A percentile compares a stretch with the other conserved stretches of the same genome.
phyloP scores from a whole-genome alignment of 35 echinoderm and acorn worm species.

The Hemicentrotus pulcherrimus region DNA sequence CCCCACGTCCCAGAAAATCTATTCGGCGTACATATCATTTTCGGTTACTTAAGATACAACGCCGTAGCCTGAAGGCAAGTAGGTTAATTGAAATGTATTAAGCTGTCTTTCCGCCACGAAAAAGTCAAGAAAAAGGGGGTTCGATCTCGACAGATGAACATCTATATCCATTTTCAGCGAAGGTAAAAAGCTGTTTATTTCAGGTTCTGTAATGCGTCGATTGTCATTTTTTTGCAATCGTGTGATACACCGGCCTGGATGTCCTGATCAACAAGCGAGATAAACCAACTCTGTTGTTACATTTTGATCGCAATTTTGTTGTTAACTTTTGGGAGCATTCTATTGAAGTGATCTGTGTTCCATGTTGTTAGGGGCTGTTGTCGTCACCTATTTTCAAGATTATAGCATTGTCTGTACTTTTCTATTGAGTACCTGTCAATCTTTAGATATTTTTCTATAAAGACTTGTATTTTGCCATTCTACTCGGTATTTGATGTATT shows the following conservation, averaged over 20 bases:
- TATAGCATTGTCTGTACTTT: too few species aligned
- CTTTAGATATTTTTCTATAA: too few species aligned
- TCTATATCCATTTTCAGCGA: neutral
- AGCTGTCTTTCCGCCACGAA: neutral
- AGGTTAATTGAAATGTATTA: constrained; percentile 14
- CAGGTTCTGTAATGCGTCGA: neutral
- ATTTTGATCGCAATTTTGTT: neutral
- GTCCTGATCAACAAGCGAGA: neutral
- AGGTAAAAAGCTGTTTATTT: neutral
- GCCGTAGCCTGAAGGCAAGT: neutral
- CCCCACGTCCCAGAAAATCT: neutral
- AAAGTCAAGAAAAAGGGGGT: neutral
- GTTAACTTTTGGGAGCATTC: neutral
- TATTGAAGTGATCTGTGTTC: too few species aligned
- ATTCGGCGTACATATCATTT: neutral
- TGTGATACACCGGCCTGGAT: neutral
- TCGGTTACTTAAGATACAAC: neutral
- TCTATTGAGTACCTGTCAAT: too few species aligned
- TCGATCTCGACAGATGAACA: neutral
- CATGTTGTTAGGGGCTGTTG: too few species aligned
- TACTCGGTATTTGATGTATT: too few species aligned
- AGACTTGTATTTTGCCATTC: too few species aligned
- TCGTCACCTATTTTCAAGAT: too few species aligned
- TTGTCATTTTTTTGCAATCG: neutral
- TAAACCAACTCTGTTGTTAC: neutral